These are phyloP conservation scores for Lepidurus arcticus DNA, from an alignment of 1,140 invertebrate genomes.

Conservation along the genomic window DNA sequence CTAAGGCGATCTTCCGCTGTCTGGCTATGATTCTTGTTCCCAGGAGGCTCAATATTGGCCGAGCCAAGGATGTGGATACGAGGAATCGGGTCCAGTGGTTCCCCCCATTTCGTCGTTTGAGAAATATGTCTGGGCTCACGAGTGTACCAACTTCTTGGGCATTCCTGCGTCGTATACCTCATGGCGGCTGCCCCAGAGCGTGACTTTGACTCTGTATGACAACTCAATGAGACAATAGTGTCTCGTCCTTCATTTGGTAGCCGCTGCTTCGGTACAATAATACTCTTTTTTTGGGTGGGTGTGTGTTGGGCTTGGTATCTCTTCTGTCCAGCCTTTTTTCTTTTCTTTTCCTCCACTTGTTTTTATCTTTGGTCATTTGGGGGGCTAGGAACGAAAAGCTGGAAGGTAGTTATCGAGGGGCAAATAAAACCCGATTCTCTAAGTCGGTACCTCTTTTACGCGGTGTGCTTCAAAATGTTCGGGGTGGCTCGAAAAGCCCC, in stretches of 20 bases:
- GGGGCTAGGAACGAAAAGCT: not conserved
- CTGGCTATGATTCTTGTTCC: conserved; percentile 14
- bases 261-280: not conserved
- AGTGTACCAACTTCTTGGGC: not conserved
- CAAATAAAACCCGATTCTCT: conserved; percentile 9
- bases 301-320: not conserved
- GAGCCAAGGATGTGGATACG: not conserved
- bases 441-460: not conserved
- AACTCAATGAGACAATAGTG: conserved; percentile 5
- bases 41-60: not conserved
- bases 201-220: conserved; percentile 10
- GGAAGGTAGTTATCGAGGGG: not conserved
- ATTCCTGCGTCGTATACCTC: not conserved
- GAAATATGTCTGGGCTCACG: not conserved
- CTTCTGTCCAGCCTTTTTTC: not conserved
- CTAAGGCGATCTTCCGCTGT: not conserved
- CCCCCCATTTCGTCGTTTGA: not conserved
- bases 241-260: conserved; percentile 10
- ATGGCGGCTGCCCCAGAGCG: not conserved
- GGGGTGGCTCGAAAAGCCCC: not conserved
- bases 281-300: not conserved
- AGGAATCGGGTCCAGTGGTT: conserved; percentile 5
- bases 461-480: not conserved
- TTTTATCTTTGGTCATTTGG: not conserved
- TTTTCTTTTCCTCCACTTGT: not conserved